phyloP scores from a whole-genome alignment of 1,140 invertebrate species.

The Leptopilina boulardi region DNA sequence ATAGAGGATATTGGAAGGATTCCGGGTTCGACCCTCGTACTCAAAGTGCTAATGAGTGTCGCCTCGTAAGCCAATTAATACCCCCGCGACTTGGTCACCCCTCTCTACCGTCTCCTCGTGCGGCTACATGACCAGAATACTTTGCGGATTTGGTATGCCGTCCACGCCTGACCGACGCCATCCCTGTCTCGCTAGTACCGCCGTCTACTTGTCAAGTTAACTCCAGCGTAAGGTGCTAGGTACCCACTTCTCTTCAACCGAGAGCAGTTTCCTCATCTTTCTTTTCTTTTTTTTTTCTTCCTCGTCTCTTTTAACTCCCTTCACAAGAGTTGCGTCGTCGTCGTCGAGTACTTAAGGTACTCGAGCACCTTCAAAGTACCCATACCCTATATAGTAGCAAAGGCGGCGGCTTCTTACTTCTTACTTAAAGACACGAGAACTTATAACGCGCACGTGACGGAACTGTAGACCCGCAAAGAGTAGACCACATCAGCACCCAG shows the following conservation, averaged over 20 bases:
- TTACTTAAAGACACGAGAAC: conserved; percentile 64
- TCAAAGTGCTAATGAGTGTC: conserved; percentile 77
- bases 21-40: conserved; percentile 55
- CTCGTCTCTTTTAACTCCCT: conserved; percentile 4
- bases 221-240: conserved; percentile 62
- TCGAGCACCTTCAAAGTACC: conserved; percentile 25
- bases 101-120: conserved; percentile 46
- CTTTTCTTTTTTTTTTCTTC: conserved; percentile 42
- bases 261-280: conserved; percentile 46
- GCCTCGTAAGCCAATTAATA: conserved; percentile 77
- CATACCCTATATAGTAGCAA: no score
- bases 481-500: conserved; percentile 19
- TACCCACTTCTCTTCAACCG: conserved; percentile 34
- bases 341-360: conserved; percentile 14
- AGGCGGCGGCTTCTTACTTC: conserved; percentile 50
- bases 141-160: conserved; percentile 73
- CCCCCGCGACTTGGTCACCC: conserved; percentile 52
- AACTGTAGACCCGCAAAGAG: conserved; percentile 60
- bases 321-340: conserved; percentile 16
- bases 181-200: conserved; percentile 50
- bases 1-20: conserved; percentile 22
- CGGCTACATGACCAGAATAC: conserved; percentile 75
- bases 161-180: conserved; percentile 71
- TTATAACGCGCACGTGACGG: conserved; percentile 67
- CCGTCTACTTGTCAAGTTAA: conserved; percentile 66